Conservation (phyloP, 1,140 invertebrate genomes). For the Luehdorfia chinensis region DNA sequence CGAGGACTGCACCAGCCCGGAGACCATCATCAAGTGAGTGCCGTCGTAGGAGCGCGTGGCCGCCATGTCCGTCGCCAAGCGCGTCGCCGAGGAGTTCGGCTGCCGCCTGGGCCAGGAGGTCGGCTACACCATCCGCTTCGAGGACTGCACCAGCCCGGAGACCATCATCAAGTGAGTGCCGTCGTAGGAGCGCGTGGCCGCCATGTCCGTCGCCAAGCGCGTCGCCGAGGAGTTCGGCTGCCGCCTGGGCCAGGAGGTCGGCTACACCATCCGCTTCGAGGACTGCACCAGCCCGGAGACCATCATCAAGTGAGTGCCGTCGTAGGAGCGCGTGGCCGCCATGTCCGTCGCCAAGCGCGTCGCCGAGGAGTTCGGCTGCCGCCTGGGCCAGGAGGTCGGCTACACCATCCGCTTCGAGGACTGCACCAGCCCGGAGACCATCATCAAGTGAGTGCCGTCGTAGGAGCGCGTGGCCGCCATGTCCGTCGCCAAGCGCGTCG, state of each 20-base stretch:
- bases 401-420: slow-evolving; percentile 99
- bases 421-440: slow-evolving; percentile 98
- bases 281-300: slow-evolving; percentile 99
- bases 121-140: slow-evolving; percentile 99
- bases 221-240: slow-evolving; percentile 99
- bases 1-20: slow-evolving; percentile 98
- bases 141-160: slow-evolving; percentile 99
- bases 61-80: slow-evolving; percentile 98
- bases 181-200: slow-evolving; percentile 96
- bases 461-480: slow-evolving; percentile 94
- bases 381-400: slow-evolving; percentile 97
- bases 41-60: slow-evolving; percentile 95
- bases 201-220: slow-evolving; percentile 99
- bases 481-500: slow-evolving; percentile 98
- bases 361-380: slow-evolving; percentile 98
- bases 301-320: slow-evolving; percentile 94
- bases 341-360: slow-evolving; percentile 99
- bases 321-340: slow-evolving; percentile 91
- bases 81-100: slow-evolving; percentile 99
- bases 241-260: slow-evolving; percentile 97
- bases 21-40: slow-evolving; percentile 96
- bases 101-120: slow-evolving; percentile 98
- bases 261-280: slow-evolving; percentile 99
- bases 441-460: slow-evolving; percentile 96
- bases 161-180: slow-evolving; percentile 94